Base-by-base conservation (phyloP, 2,888 invertebrate species). In the Erynnis tages region DNA sequence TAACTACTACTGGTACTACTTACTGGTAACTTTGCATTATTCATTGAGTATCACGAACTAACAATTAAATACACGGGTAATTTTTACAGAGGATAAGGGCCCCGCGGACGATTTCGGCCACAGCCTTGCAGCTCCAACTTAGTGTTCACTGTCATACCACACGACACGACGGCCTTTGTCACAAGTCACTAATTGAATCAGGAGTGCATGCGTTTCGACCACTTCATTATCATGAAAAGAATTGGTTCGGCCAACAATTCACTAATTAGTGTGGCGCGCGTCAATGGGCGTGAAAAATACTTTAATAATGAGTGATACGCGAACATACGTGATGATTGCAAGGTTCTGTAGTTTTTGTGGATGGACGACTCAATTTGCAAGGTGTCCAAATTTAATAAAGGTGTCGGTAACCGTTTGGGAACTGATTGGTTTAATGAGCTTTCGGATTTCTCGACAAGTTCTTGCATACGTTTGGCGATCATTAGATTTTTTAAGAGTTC, bases 181-280 rank as follows among this genome's bases (percentile, higher is more conserved):
- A 11, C 21, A 32, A 44, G 44, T n/a, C 30, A 41, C 41, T 43
- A 43, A 43, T 43, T 43, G 41, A 43, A 43, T 43, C 35, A 19
- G 4, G 35, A n/a, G 3, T 14, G 10, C 17, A 5, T 37, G 6
- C 17, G 10, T 43, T 29, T 27, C 13, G 41, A 17, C 16, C 1
- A 14, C 13, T 14, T 32, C 30, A 44, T 44, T 32, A 44, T 32
- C 13, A 38, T 30, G 13, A 37, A 35, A 46, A 48, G 29, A 23
- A 21, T 47, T 29, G 21, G 10, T 10, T 13, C 23, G 19, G 5
- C n/a, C 11, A 16, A 30, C 46, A 4, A 13, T 19, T 29, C 13
- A 11, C 30, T 40, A 41, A 49, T 49, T 41, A 32, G 29, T 17
- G 10, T 8, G 17, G 32, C 32, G 45, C 23, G 37, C 37, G 47